Evolutionary conservation across 2,797 vertebrate species (phyloP).

Genomic region (Melanogrammus aeglefinus): DNA sequence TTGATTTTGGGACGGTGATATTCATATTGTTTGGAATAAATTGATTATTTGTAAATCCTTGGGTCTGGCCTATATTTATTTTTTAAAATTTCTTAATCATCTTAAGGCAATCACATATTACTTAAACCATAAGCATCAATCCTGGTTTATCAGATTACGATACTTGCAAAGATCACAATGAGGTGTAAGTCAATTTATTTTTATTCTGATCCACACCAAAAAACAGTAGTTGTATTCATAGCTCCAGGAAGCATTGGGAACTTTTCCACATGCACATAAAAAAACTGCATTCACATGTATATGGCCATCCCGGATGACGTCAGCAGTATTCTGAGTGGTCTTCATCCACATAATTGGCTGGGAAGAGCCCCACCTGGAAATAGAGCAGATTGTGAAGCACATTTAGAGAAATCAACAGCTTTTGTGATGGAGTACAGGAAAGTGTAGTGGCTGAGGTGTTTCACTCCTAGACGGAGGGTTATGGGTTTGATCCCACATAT

Average conservation of each 20-base stretch:
- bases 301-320: conserved; percentile 35
- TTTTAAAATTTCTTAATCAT: background rate
- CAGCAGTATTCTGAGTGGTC: conserved; percentile 93
- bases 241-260: conserved; percentile 29
- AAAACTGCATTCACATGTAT: conserved; percentile 29
- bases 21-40: conserved; percentile 66
- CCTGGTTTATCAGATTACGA: background rate
- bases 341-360: conserved; percentile 93
- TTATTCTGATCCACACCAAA: conserved; percentile 12
- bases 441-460: background rate
- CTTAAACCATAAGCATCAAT: background rate
- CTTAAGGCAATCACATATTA: background rate
- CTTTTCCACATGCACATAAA: conserved; percentile 18
- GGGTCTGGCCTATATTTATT: conserved; percentile 2
- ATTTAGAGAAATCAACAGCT: background rate
- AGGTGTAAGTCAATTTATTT: background rate
- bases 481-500: background rate
- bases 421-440: background rate
- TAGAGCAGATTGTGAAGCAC: conserved; percentile 14
- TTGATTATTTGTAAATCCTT: conserved; percentile 42
- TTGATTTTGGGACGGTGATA: conserved; percentile 46
- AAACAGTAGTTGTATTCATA: conserved; percentile 54
- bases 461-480: background rate
- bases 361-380: conserved; percentile 86
- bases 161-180: background rate